Conservation (phyloP, 1,140 invertebrate genomes). For the Stegodyphus mimosarum region DNA sequence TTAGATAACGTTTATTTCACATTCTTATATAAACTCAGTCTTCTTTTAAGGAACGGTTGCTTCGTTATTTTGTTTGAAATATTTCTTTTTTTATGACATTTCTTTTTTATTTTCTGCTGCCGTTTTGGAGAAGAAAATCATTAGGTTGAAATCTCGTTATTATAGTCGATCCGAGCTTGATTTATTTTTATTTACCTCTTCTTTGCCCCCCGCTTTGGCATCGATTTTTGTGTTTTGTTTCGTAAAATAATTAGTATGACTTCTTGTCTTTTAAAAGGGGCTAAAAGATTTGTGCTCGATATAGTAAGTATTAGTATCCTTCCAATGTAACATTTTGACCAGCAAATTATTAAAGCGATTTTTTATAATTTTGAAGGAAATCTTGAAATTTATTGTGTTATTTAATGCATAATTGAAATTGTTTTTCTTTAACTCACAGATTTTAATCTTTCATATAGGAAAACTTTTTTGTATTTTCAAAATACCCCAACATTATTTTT, state of each 20-base stretch:
- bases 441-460: too few species aligned
- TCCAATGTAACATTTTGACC: too few species aligned
- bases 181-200: background rate
- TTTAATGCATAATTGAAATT: too few species aligned
- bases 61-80: background rate
- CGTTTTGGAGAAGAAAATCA: background rate
- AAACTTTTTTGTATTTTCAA: too few species aligned
- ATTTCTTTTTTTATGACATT: background rate
- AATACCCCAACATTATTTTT: too few species aligned
- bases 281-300: too few species aligned
- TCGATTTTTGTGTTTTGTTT: background rate
- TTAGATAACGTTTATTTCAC: background rate
- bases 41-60: background rate
- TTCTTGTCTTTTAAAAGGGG: background rate
- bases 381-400: too few species aligned
- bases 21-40: background rate
- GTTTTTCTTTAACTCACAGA: too few species aligned
- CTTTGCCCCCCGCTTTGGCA: background rate
- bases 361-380: too few species aligned
- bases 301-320: too few species aligned
- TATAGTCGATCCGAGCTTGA: background rate
- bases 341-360: too few species aligned
- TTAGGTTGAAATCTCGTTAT: background rate
- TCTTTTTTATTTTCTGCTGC: background rate
- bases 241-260: background rate